Conservation (phyloP, 2,888 invertebrate genomes). For the Chymomyza procnemis region DNA sequence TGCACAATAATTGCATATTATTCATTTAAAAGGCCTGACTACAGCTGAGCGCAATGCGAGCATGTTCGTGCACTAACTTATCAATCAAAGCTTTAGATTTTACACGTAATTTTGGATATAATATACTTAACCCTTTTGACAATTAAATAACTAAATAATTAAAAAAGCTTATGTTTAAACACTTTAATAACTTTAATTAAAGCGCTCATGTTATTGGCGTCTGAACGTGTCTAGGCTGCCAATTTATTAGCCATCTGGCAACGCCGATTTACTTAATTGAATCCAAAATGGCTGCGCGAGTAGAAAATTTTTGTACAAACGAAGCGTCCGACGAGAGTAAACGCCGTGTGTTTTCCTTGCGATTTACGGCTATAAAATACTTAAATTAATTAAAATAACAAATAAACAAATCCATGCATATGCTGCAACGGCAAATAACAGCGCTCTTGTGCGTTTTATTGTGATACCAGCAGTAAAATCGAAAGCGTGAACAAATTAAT, state of each 20-base stretch:
- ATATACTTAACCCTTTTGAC: too few relatives aligned
- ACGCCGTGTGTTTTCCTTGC: constrained; percentile 60
- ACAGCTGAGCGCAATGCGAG: too few relatives aligned
- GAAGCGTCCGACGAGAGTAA: constrained; percentile 74
- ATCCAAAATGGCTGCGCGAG: constrained; percentile 73
- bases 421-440: constrained; percentile 8
- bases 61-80: too few relatives aligned
- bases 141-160: too few relatives aligned
- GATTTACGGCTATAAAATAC: constrained; percentile 53
- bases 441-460: constrained; percentile 12
- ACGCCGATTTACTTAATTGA: constrained; percentile 18
- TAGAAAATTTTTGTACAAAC: constrained; percentile 74
- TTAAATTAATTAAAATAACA: constrained; percentile 43
- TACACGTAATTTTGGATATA: too few relatives aligned
- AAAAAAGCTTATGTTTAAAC: background rate
- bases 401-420: constrained; percentile 46
- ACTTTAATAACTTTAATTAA: background rate
- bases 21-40: too few relatives aligned
- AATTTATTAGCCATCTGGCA: constrained; percentile 28
- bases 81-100: too few relatives aligned
- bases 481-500: constrained; percentile 31
- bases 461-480: constrained; percentile 22
- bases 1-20: too few relatives aligned
- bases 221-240: constrained; percentile 34
- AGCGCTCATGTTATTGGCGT: background rate